Base-by-base conservation (phyloP, 2,888 invertebrate genomes). In the Panorpa germanica region DNA sequence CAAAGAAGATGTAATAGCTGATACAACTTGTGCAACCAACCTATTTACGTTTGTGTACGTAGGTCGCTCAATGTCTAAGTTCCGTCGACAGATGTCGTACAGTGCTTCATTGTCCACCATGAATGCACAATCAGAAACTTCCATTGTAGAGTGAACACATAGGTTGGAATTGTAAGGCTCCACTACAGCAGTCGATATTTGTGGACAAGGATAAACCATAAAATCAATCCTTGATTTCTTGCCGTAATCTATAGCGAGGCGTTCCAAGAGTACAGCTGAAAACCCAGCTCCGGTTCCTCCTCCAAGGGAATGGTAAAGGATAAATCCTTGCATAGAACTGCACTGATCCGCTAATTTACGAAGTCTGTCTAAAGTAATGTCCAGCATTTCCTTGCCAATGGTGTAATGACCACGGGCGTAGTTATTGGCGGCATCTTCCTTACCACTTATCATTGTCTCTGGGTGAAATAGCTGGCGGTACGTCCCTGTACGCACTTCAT, bases 41-140 rank as follows among this genome's bases (percentile, higher is more conserved):
- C 85, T 61, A 50, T 88, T 86, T 35, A 86, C 57, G 50, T 85
- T 83, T 23, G 73, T 70, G 48, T 85, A 86, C 3, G 80, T 71
- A 0, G 85, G 86, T 25, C 82, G 59, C 44, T 76, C 76, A 37
- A 85, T 78, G 41, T 74, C 73, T 25, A 86, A 61, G 43, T 82
- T 74, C 35, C 74, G 61, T 33, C 77, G 61, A 54, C 85, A 85
- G 44, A 86, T 82, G 46, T 85, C 82, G 50, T 83, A 81, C 43
- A 83, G 71, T 3, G 85, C 83, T 47, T 85, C 82, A 43, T 86
- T 85, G 58, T 85, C 85, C 5, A 81, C n/a, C 76, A 82, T 77
- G 49, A 85, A 85, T 4, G 81, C 75, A 48, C 83, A 85, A 52
- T 83, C 83, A 1, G 78, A 75, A 46, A 76, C 77, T 38, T 60